A percentile compares a stretch with the other conserved stretches of the same genome.
phyloP scores from a whole-genome alignment of 2,797 vertebrate genomes.

The Ataeniobius toweri region DNA sequence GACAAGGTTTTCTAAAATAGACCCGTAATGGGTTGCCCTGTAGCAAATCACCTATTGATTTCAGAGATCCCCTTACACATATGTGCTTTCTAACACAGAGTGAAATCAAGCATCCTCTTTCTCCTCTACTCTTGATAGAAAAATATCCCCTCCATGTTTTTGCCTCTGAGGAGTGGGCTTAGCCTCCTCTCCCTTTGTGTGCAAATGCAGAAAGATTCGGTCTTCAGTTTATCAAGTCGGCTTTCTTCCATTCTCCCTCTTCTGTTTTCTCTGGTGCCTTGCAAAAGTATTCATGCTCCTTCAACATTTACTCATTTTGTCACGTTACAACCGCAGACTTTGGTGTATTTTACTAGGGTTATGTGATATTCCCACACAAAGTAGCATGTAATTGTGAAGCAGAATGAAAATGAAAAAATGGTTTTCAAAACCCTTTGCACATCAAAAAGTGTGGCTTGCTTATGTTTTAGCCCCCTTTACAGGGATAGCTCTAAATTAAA shows the following conservation, averaged over 20 bases:
- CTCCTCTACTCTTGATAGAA: constrained; percentile 31
- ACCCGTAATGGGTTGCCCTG: constrained; percentile 15
- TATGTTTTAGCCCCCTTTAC: neutral
- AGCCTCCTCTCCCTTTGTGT: constrained; percentile 22
- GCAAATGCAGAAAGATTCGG: constrained; percentile 16
- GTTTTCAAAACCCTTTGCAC: neutral
- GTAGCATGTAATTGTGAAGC: neutral
- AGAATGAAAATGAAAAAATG: neutral
- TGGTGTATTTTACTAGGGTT: neutral
- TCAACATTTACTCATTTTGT: neutral
- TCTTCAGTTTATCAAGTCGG: neutral
- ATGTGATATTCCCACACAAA: neutral
- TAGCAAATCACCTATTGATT: constrained; percentile 48
- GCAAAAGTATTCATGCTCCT: neutral
- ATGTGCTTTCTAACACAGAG: constrained; percentile 21
- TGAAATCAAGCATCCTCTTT: constrained; percentile 22
- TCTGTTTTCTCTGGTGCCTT: constrained; percentile 11
- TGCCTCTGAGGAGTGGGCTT: constrained; percentile 9
- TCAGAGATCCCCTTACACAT: constrained; percentile 51
- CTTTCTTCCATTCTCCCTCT: neutral
- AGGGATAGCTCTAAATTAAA: neutral
- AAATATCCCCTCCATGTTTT: constrained; percentile 25
- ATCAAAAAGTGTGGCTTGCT: neutral
- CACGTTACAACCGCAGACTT: neutral
- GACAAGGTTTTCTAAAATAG: constrained; percentile 22